phyloP scores from a whole-genome alignment of 2,797 vertebrate genomes.

The Vireo griseus region DNA sequence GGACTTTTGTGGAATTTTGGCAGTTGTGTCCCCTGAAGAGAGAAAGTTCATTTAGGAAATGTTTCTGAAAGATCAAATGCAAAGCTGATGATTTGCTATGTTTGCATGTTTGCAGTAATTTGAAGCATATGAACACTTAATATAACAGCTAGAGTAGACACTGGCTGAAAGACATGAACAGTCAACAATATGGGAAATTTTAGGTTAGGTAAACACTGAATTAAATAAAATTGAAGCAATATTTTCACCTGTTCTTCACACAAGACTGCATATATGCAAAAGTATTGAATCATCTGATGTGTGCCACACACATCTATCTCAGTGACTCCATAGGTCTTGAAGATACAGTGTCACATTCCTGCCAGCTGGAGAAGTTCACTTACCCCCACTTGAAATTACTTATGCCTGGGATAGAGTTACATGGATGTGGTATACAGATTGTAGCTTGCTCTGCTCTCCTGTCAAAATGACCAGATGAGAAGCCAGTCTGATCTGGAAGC shows the following conservation, averaged over 20 bases:
- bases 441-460: not conserved
- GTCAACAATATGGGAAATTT: not conserved
- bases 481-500: not conserved
- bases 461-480: fast-evolving
- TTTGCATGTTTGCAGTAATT: not conserved
- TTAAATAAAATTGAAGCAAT: not conserved
- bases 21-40: not conserved
- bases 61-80: not conserved
- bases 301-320: not conserved
- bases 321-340: not conserved
- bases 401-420: not conserved
- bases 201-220: not conserved
- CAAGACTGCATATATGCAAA: not conserved
- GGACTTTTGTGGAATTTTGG: not conserved
- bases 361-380: not conserved
- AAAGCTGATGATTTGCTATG: not conserved
- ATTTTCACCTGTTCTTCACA: not conserved
- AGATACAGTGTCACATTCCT: not conserved
- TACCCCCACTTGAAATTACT: not conserved
- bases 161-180: not conserved
- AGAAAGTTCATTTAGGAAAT: not conserved
- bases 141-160: not conserved
- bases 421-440: not conserved
- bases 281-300: not conserved
- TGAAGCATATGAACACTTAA: not conserved